phyloP scores from a whole-genome alignment of 1,140 invertebrate species.

The Danaus melanippus region DNA sequence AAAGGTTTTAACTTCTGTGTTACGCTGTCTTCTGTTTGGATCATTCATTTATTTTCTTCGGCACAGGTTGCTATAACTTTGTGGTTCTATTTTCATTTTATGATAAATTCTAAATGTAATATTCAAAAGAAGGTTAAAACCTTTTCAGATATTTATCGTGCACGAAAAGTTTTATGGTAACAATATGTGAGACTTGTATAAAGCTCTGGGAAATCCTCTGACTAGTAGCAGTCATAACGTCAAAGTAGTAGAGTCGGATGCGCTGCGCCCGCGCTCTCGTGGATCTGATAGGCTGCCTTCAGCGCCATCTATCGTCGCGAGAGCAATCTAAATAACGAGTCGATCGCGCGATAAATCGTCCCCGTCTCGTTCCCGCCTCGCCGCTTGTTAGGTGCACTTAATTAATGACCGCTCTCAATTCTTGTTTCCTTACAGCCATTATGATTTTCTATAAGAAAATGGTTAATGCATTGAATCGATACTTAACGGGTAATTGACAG shows the following conservation, averaged over 20 bases:
- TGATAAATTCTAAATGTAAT: too few species aligned
- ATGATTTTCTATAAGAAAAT: constrained; percentile 51
- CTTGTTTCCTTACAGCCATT: constrained; percentile 46
- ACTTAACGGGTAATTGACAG: constrained; percentile 29
- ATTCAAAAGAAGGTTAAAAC: too few species aligned
- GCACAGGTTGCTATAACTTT: too few species aligned
- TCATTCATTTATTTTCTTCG: too few species aligned
- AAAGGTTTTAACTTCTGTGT: constrained; percentile 10
- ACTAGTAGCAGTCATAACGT: constrained; percentile 11
- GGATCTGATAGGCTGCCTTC: constrained; percentile 47
- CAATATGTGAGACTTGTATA: too few species aligned
- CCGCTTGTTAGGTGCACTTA: constrained; percentile 51
- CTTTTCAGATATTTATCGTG: too few species aligned
- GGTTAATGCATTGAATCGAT: constrained; percentile 32
- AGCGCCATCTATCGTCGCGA: constrained; percentile 53
- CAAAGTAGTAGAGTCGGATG: neutral
- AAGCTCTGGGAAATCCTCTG: too few species aligned
- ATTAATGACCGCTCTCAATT: constrained; percentile 56
- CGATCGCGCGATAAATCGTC: constrained; percentile 54
- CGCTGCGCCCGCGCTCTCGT: constrained; percentile 30
- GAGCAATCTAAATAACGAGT: constrained; percentile 55
- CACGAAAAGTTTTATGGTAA: too few species aligned
- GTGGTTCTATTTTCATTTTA: too few species aligned
- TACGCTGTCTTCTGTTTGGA: constrained; percentile 19
- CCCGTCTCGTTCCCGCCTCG: constrained; percentile 27